These are phyloP conservation scores for Sphenopsis melanotis DNA, from an alignment of 2,797 vertebrate genomes.

Conservation along the genomic window DNA sequence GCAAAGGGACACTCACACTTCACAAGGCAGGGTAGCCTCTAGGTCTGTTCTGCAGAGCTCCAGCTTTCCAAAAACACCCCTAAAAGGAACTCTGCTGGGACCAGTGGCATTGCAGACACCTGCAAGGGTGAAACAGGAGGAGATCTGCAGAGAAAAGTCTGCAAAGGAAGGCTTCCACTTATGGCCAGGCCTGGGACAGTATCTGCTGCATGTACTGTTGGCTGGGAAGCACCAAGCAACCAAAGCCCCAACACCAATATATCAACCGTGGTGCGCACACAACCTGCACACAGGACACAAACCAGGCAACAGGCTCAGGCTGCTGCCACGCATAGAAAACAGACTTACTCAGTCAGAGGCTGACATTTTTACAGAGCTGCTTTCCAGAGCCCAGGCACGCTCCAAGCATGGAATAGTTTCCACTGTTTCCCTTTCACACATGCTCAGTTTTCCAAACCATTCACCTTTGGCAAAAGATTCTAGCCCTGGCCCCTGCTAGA, in stretches of 20 bases:
- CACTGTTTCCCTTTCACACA: conserved; percentile 9
- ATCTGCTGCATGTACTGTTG: rapidly evolving
- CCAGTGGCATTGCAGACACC: neutral
- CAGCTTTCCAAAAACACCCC: neutral
- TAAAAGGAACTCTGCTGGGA: neutral
- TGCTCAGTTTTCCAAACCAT: neutral
- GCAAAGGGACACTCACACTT: neutral
- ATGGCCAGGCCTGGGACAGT: neutral
- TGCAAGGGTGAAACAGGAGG: neutral
- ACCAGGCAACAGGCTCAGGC: neutral
- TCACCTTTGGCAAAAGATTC: conserved; percentile 27
- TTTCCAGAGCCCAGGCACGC: neutral
- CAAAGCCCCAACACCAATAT: rapidly evolving
- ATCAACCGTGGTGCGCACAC: rapidly evolving
- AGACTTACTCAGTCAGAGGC: neutral
- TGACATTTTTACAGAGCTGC: neutral
- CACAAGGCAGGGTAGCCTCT: neutral
- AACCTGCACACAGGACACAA: rapidly evolving
- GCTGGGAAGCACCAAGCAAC: rapidly evolving
- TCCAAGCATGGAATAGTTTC: conserved; percentile 30
- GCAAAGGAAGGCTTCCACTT: neutral
- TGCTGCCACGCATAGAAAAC: neutral
- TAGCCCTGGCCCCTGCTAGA: neutral
- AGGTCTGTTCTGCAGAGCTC: neutral
- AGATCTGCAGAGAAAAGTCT: neutral